Evolutionary conservation across 1,140 invertebrate genomes (phyloP).

Genomic region (Bombus superbus): DNA sequence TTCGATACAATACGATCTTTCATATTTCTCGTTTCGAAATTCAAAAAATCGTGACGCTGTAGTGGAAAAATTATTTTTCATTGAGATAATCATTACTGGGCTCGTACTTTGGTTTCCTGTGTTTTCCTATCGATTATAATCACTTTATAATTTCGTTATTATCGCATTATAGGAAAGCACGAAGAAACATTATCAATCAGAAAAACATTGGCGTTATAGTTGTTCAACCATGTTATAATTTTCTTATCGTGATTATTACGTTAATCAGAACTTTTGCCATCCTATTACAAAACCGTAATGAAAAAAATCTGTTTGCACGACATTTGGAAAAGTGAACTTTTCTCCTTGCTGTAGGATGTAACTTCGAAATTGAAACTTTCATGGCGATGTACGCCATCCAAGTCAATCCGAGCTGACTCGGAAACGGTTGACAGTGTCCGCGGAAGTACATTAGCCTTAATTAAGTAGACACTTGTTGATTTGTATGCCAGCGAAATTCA

Average conservation of each 20-base stretch:
- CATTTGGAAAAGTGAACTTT: not conserved
- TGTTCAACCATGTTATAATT: no score
- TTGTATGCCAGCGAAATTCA: slow-evolving; percentile 47
- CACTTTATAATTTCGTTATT: no score
- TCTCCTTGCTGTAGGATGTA: not conserved
- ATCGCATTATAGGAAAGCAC: no score
- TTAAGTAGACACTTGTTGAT: slow-evolving; percentile 68
- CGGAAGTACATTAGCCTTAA: slow-evolving; percentile 56
- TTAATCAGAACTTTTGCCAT: not conserved
- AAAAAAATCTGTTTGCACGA: not conserved
- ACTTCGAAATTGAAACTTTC: slow-evolving; percentile 29
- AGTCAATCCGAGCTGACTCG: slow-evolving; percentile 52
- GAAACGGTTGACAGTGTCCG: slow-evolving; percentile 48
- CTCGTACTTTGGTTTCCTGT: not conserved
- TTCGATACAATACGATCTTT: slow-evolving; percentile 3
- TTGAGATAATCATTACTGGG: not conserved
- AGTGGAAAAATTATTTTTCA: not conserved
- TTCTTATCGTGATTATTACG: no score
- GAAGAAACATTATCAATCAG: no score
- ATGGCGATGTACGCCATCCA: not conserved
- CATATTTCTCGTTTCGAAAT: not conserved
- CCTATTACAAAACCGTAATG: not conserved
- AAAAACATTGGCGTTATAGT: no score
- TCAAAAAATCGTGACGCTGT: no score
- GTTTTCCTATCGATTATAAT: not conserved